phyloP scores from a whole-genome alignment of 23 tunicate genomes.

The Trididemnum nubilum region DNA sequence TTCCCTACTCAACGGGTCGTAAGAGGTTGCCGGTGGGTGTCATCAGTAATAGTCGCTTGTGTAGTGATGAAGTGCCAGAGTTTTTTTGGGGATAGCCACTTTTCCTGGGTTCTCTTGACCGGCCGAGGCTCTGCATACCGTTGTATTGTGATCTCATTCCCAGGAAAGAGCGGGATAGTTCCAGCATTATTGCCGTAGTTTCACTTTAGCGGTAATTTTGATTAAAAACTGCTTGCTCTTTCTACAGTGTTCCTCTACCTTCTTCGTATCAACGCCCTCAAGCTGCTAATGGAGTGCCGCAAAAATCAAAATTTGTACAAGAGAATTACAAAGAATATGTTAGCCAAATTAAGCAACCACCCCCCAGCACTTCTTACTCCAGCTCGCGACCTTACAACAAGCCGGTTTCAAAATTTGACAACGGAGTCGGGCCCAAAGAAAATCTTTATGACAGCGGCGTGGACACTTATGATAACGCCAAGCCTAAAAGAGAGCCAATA shows the following conservation, averaged over 20 bases:
- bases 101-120: too few species aligned
- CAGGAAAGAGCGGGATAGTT: too few species aligned
- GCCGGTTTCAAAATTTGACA: constrained; percentile 21
- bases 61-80: too few species aligned
- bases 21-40: too few species aligned
- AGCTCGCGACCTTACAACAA: constrained; percentile 52
- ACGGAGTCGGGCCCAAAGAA: constrained; percentile 60
- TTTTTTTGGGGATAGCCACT: too few species aligned
- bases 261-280: constrained; percentile 44
- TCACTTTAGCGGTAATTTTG: too few species aligned
- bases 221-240: too few species aligned
- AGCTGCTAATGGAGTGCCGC: constrained; percentile 47
- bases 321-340: constrained; percentile 75
- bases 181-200: too few species aligned
- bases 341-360: constrained; percentile 53
- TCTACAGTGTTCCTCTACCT: neutral
- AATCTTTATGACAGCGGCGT: constrained; percentile 93
- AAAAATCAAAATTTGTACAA: constrained; percentile 63
- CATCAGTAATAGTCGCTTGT: too few species aligned
- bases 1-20: too few species aligned
- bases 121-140: too few species aligned
- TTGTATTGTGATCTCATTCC: too few species aligned
- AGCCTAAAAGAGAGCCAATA: constrained; percentile 65
- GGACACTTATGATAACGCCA: constrained; percentile 76
- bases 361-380: neutral